Evolutionary conservation across 2,113 vertebrate genomes (phyloP).

Genomic region (Cariama cristata): DNA sequence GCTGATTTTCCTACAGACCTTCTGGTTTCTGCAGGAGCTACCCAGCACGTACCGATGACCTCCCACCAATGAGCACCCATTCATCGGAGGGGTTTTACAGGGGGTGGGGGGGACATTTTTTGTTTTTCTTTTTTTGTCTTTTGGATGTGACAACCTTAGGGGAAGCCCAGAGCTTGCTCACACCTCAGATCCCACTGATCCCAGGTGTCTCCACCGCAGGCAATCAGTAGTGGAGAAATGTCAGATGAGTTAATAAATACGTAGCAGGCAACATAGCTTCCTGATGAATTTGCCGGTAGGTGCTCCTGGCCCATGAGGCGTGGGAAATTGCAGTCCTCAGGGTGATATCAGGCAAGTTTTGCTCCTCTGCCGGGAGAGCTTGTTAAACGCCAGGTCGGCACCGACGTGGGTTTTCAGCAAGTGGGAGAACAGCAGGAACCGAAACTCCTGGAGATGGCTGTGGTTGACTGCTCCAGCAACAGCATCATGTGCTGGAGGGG

Average conservation of each 20-base stretch:
- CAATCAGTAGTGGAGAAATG: background rate
- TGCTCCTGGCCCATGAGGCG: background rate
- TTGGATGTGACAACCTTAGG: background rate
- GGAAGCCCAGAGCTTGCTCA: background rate
- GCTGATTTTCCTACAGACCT: background rate
- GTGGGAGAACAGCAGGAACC: background rate
- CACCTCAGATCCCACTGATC: background rate
- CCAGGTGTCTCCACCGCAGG: too few species aligned
- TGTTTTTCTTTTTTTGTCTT: background rate
- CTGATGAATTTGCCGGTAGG: accelerated
- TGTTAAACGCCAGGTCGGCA: background rate
- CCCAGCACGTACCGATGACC: accelerated
- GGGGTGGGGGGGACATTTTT: accelerated
- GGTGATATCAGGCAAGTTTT: background rate
- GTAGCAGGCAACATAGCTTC: background rate
- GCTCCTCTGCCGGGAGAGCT: background rate
- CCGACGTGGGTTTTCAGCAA: background rate
- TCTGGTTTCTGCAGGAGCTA: background rate
- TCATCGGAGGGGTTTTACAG: background rate
- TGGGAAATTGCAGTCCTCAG: background rate
- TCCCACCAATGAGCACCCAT: background rate
- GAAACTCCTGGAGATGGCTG: background rate
- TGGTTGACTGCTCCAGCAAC: background rate
- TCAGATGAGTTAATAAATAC: background rate
- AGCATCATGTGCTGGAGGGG: accelerated